Percentiles rank a stretch among this genome's conserved stretches.
Conservation (phyloP, 92 coral and sea anemone species). For the Chrysogorgia sp. region DNA sequence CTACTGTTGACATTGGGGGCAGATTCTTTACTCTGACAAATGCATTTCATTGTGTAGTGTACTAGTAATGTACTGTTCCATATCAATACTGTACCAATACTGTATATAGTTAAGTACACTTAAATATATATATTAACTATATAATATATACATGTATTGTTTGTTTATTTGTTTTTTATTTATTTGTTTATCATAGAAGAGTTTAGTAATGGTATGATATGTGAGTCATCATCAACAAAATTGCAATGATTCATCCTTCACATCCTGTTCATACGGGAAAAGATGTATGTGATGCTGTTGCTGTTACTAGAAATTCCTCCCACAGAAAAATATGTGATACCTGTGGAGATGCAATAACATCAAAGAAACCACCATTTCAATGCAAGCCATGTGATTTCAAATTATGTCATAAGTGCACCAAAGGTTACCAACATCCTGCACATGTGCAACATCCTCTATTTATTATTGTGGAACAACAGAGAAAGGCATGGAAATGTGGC, state of each 20-base stretch:
- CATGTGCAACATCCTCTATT: background rate
- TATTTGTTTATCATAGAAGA: no score
- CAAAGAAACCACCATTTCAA: background rate
- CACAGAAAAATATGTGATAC: background rate
- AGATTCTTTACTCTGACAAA: no score
- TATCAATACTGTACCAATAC: no score
- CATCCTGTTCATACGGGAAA: conserved; percentile 18
- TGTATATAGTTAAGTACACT: no score
- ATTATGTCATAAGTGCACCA: background rate
- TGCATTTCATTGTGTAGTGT: no score
- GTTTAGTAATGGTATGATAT: no score
- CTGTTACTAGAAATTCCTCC: background rate
- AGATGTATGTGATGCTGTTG: conserved; percentile 3
- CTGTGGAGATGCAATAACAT: background rate
- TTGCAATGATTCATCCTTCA: conserved; percentile 24
- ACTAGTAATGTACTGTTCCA: no score
- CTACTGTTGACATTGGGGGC: no score
- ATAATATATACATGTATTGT: no score
- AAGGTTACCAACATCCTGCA: background rate
- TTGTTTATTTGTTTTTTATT: no score
- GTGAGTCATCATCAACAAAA: background rate
- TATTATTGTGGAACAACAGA: background rate
- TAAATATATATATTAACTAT: no score
- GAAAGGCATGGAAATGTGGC: conserved; percentile 65
- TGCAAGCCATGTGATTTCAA: background rate